Evolutionary conservation across 2,113 vertebrate species (phyloP).

Genomic region (Phoenicopterus ruber): DNA sequence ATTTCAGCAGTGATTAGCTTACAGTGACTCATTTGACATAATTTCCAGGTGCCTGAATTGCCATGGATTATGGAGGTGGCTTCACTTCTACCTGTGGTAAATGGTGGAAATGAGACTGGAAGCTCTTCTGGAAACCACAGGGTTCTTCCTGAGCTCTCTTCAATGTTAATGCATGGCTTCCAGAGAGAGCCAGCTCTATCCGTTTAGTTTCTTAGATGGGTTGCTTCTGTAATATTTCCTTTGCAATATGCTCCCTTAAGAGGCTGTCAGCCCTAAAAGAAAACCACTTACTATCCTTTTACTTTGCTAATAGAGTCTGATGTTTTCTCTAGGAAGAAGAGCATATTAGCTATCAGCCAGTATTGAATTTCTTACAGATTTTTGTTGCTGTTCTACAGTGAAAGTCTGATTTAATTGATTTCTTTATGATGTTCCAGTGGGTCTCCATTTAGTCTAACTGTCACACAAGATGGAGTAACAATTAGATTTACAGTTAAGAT

Average conservation of each 20-base stretch:
- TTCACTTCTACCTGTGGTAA: not conserved
- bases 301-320: not conserved
- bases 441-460: conserved; percentile 4
- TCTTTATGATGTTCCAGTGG: not conserved
- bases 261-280: not conserved
- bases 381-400: not conserved
- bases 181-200: not conserved
- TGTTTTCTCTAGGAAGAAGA: conserved; percentile 5
- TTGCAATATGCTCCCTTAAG: not conserved
- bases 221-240: not conserved
- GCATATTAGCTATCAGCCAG: not conserved
- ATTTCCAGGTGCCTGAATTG: not conserved
- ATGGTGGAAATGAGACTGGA: not conserved
- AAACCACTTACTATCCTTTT: not conserved
- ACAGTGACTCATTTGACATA: not conserved
- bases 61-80: not conserved
- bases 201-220: not conserved
- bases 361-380: not conserved
- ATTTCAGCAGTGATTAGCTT: not conserved
- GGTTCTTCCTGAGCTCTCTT: not conserved
- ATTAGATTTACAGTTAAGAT: conserved; percentile 16
- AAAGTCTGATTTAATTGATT: conserved; percentile 35
- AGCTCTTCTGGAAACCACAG: not conserved
- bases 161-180: not conserved
- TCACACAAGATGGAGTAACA: not conserved